Conservation (phyloP, 2,797 vertebrate genomes). For the Aplochiton taeniatus region DNA sequence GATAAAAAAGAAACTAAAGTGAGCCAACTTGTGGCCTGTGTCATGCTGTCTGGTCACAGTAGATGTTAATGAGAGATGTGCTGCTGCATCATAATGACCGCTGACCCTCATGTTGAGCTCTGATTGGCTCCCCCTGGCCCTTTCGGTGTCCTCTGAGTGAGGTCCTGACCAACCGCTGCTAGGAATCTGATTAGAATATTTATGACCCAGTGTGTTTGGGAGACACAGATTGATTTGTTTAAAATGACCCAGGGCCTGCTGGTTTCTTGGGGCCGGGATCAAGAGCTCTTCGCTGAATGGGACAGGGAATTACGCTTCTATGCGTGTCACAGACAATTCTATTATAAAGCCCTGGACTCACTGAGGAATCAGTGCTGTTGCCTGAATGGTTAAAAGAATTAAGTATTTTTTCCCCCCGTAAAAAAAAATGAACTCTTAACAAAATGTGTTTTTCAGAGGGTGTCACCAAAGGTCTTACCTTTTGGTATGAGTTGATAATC, state of each 20-base stretch:
- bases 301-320: neutral
- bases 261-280: conserved; percentile 3
- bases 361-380: neutral
- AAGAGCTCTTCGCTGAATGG: conserved; percentile 19
- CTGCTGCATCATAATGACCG: conserved; percentile 65
- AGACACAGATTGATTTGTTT: conserved; percentile 51
- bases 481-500: neutral
- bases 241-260: conserved; percentile 41
- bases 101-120: conserved; percentile 48
- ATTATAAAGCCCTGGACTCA: conserved; percentile 2
- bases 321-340: conserved; percentile 1
- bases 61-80: conserved; percentile 60
- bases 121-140: conserved; percentile 63
- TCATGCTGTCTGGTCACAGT: conserved; percentile 52
- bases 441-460: neutral
- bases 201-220: conserved; percentile 50
- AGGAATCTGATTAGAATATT: conserved; percentile 67
- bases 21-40: conserved; percentile 50
- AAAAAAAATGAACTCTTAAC: neutral
- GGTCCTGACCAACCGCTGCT: conserved; percentile 56
- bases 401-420: neutral
- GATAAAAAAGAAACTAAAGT: conserved; percentile 25
- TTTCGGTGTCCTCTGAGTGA: conserved; percentile 57
- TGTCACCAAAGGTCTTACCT: neutral
- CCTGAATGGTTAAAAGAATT: neutral